These are phyloP conservation scores for Bradypodion ventrale DNA, from an alignment of 2,797 vertebrate species.

Conservation along the genomic window DNA sequence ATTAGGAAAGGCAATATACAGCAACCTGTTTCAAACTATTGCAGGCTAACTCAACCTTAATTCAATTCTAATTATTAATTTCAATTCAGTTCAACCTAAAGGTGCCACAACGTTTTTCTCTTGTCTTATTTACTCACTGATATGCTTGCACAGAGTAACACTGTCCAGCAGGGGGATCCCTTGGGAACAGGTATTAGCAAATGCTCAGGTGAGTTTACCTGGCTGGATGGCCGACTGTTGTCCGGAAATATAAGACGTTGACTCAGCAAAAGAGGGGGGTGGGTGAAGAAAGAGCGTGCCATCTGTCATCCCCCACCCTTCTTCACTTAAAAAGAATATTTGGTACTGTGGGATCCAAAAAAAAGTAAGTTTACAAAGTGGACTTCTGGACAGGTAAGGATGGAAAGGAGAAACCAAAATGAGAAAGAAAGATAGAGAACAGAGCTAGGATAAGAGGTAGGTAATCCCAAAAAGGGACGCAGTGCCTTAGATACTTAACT, in stretches of 20 bases:
- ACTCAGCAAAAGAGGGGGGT: not conserved
- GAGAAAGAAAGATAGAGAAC: not conserved
- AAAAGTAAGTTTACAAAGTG: not conserved
- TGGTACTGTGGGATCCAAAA: too few relatives aligned
- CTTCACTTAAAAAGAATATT: not conserved
- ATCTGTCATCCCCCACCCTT: not conserved
- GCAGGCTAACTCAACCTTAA: too few relatives aligned
- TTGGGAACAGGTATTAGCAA: not conserved
- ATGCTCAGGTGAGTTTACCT: conserved; percentile 31
- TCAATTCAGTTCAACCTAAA: too few relatives aligned
- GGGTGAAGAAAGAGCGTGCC: not conserved
- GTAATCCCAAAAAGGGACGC: too few relatives aligned
- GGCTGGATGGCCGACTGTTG: not conserved
- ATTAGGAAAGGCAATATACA: too few relatives aligned
- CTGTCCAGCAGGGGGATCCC: conserved; percentile 11
- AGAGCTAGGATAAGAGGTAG: too few relatives aligned
- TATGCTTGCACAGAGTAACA: too few relatives aligned
- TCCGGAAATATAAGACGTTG: conserved; percentile 33
- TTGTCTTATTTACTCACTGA: too few relatives aligned
- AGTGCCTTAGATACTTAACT: too few relatives aligned
- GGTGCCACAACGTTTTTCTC: too few relatives aligned
- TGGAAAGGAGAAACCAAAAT: not conserved
- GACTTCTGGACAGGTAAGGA: conserved; percentile 13
- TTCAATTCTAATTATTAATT: too few relatives aligned
- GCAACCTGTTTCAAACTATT: too few relatives aligned